Percentiles rank a stretch among this genome's conserved stretches.
phyloP scores from a whole-genome alignment of 2,888 invertebrate species.

The Arge pagana region DNA sequence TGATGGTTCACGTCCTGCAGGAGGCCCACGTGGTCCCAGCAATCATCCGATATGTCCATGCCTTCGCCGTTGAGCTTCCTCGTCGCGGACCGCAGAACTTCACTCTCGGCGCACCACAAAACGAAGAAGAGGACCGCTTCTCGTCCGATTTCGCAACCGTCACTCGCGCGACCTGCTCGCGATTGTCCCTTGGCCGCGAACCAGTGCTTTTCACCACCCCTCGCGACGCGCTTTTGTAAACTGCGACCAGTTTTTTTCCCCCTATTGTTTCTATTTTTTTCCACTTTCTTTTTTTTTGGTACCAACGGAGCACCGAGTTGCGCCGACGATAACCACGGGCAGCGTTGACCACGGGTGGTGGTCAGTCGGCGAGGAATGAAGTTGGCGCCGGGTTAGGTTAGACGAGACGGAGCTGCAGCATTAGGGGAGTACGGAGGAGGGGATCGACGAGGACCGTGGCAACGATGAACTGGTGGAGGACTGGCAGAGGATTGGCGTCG shows the following conservation, averaged over 20 bases:
- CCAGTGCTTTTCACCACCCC: not conserved
- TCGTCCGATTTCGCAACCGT: not conserved
- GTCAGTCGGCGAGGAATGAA: constrained; percentile 58
- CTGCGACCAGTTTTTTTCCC: not conserved
- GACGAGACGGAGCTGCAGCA: constrained; percentile 47
- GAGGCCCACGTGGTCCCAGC: constrained; percentile 57
- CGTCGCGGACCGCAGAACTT: not conserved
- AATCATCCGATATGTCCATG: constrained; percentile 55
- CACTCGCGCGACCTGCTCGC: not conserved
- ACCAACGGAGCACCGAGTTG: not conserved
- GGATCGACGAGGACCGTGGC: constrained; percentile 59
- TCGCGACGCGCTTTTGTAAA: not conserved
- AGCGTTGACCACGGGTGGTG: constrained; percentile 44
- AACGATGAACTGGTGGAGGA: constrained; percentile 63
- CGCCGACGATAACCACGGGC: constrained; percentile 18
- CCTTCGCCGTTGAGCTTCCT: constrained; percentile 6
- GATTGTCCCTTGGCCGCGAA: not conserved
- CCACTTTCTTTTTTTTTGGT: not conserved
- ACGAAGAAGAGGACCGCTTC: not conserved
- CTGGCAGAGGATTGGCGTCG: constrained; percentile 60
- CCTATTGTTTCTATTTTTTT: not conserved
- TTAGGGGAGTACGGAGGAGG: constrained; percentile 48
- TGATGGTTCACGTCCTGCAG: constrained; percentile 51
- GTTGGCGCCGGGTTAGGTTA: constrained; percentile 55
- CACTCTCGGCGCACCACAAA: not conserved